These are phyloP conservation scores for Tinea trinotella DNA, from an alignment of 2,888 invertebrate genomes.

Conservation along the genomic window DNA sequence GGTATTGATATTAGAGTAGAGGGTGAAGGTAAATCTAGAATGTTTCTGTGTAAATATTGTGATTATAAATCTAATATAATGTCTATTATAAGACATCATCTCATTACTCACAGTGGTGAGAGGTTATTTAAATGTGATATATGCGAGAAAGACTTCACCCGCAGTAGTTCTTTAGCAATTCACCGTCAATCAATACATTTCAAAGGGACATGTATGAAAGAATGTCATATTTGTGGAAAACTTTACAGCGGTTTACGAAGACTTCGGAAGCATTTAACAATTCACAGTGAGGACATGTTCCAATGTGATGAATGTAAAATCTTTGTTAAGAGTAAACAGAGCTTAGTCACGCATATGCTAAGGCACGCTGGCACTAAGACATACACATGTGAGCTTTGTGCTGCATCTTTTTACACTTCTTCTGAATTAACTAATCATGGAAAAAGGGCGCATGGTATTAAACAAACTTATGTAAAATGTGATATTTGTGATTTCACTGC, in stretches of 20 bases:
- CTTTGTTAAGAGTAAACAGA: conserved; percentile 26
- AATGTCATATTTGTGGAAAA: conserved; percentile 17
- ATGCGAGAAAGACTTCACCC: conserved; percentile 18
- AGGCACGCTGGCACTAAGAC: conserved; percentile 7
- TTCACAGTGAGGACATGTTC: not conserved
- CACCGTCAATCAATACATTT: conserved; percentile 17
- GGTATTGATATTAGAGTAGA: conserved; percentile 10
- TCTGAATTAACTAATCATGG: conserved; percentile 46
- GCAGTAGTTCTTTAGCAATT: not conserved
- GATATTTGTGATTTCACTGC: conserved; percentile 13
- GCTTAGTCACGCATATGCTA: conserved; percentile 35
- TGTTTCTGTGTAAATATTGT: conserved; percentile 18
- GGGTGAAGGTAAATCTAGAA: conserved; percentile 16
- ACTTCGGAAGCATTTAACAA: conserved; percentile 9
- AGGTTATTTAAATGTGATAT: conserved; percentile 18
- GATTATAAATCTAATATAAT: conserved; percentile 11
- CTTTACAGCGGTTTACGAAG: not conserved
- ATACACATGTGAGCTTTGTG: conserved; percentile 36
- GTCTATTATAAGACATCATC: conserved; percentile 13
- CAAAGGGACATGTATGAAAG: not conserved
- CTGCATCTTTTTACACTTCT: conserved; percentile 40
- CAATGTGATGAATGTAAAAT: conserved; percentile 17
- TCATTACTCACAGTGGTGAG: conserved; percentile 10
- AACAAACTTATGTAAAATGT: conserved; percentile 2
- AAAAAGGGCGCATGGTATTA: not conserved